Evolutionary conservation across 2,797 vertebrate species (phyloP).

Genomic region (Lagodon rhomboides): DNA sequence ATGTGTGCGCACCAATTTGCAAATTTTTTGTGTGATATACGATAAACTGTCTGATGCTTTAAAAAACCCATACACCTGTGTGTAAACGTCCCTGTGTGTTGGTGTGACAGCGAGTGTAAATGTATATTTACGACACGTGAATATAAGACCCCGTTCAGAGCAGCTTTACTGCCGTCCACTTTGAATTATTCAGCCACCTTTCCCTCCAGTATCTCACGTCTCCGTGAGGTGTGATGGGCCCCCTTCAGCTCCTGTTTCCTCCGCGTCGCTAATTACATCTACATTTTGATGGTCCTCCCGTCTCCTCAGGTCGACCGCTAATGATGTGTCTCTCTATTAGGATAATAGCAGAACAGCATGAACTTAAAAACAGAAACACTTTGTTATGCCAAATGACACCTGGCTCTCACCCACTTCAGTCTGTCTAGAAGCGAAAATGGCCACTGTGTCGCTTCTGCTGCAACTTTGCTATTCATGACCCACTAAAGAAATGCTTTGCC

Average conservation of each 20-base stretch:
- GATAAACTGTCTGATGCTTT: background rate
- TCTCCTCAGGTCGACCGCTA: constrained; percentile 57
- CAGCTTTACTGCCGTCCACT: constrained; percentile 33
- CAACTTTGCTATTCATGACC: background rate
- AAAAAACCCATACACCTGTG: background rate
- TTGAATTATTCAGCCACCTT: constrained; percentile 82
- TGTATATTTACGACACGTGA: background rate
- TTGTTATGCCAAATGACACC: constrained; percentile 56
- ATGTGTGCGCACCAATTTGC: no score
- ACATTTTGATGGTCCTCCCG: constrained; percentile 20
- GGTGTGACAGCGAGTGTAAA: background rate
- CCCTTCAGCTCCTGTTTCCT: constrained; percentile 74
- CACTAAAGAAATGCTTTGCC: constrained; percentile 1
- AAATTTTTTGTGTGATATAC: no score
- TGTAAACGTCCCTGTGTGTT: background rate
- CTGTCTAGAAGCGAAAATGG: background rate
- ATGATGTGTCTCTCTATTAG: constrained; percentile 68
- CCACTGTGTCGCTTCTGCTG: background rate
- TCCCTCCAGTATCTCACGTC: constrained; percentile 56
- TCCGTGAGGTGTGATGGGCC: constrained; percentile 42
- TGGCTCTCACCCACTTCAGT: constrained; percentile 25
- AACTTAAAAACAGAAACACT: constrained; percentile 47
- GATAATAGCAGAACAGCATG: constrained; percentile 51
- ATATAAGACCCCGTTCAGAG: constrained; percentile 5
- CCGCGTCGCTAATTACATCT: constrained; percentile 75